Evolutionary conservation across 2,888 invertebrate genomes (phyloP).

Genomic region (Digitonthophagus gazella): DNA sequence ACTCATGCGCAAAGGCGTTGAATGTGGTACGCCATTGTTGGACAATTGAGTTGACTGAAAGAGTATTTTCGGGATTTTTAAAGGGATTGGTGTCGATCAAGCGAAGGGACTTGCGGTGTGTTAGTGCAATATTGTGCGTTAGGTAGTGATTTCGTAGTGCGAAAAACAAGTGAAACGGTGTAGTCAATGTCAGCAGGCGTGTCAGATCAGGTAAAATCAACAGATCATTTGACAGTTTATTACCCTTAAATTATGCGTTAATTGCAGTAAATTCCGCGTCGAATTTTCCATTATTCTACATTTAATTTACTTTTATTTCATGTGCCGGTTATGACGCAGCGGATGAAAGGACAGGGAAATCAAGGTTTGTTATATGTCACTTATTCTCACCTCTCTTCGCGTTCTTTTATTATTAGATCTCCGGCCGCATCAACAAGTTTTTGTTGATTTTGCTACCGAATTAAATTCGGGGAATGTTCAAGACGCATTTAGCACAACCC

Average conservation of each 20-base stretch:
- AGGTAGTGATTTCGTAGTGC: constrained; percentile 42
- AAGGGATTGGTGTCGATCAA: too few relatives aligned
- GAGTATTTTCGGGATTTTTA: constrained; percentile 24
- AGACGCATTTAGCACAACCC: too few relatives aligned
- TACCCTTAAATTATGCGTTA: constrained; percentile 36
- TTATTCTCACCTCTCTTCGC: neutral
- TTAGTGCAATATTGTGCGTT: constrained; percentile 45
- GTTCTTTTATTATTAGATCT: too few relatives aligned
- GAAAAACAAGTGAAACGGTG: constrained; percentile 58
- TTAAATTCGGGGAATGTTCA: too few relatives aligned
- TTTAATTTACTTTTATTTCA: constrained; percentile 54
- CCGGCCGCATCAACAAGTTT: too few relatives aligned
- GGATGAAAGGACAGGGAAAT: constrained; percentile 85
- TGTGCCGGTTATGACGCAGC: constrained; percentile 59
- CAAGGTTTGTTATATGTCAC: constrained; percentile 58
- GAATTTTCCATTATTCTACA: constrained; percentile 36
- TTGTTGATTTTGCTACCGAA: too few relatives aligned
- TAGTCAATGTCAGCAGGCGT: constrained; percentile 89
- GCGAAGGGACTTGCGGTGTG: constrained; percentile 34
- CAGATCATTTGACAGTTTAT: constrained; percentile 48
- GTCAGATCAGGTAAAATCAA: constrained; percentile 77
- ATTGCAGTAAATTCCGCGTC: constrained; percentile 38
- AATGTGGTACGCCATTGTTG: constrained; percentile 50
- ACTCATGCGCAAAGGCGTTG: constrained; percentile 36
- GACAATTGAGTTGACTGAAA: constrained; percentile 46